Evolutionary conservation across 2,797 vertebrate species (phyloP), one percentile per base, ranked within the genome.

Genomic region (Gymnothorax reevesii): DNA sequence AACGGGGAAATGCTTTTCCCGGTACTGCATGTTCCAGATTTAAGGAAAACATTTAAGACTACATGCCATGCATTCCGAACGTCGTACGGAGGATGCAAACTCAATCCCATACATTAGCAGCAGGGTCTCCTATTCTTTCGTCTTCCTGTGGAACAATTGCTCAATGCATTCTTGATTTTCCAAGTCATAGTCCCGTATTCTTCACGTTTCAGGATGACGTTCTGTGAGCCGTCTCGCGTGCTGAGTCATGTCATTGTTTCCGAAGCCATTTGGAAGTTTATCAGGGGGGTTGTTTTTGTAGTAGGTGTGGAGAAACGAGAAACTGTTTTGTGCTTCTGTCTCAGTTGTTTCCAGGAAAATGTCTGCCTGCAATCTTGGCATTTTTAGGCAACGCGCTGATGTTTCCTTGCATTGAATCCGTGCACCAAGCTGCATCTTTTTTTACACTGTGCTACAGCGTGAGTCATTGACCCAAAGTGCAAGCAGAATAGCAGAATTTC

Each of bases 331-430:
- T 82, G 77, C 86, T 91, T 90, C 87, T 89, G 59, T 88, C 57
- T 84, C 55, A 69, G 88, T 90, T 90, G 89, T 91, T 90, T 86
- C 84, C 83, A 86, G 62, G 86, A 89, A 80, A 42, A 80, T 87
- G 87, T 90, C 79, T 83, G 84, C 85, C 52, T 77, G 87, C 82
- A 80, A 22, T 86, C 27, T 57, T 66, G 83, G 33, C 86, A 84
- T 91, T 88, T 89, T 88, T 90, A 17, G 9, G 20, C 42, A 22
- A 27, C 87, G 69, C 66, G 75, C 82, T 87, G 89, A 90, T 88
- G 86, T 87, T 92, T 91, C 89, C 89, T 91, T 84, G 62, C 71
- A 84, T 86, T 88, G 49, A 87, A 86, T 88, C 87, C 83, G 77
- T 86, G 57, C 42, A 79, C 69, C 64, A 86, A 85, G 86, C 84